Evolutionary conservation across 2,797 vertebrate species (phyloP), one percentile per base, ranked within the genome.

Genomic region (Cossypha niveicapilla): DNA sequence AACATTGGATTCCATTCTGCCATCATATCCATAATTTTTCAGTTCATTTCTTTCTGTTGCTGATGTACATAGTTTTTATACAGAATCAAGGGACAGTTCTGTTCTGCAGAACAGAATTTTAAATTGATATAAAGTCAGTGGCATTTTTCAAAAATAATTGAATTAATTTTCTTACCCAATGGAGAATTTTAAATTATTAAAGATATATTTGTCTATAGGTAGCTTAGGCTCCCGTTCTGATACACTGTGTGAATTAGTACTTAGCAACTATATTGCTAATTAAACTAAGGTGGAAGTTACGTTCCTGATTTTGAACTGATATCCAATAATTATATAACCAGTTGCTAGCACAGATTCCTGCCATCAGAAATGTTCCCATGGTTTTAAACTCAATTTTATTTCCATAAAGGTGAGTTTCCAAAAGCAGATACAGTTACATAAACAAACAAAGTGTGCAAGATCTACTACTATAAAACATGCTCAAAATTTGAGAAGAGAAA

Each of bases 221-320:
- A 24, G 10, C 10, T 54, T 53, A 63, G 11, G 10, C 8, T 19
- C 13, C 23, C 2, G 2, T 72, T 63, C 34, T 47, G 12, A 32
- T 39, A 19, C 34, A 39, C 9, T 28, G 18, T 32, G 11, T 47
- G 28, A 54, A 39, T 30, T 13, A 16, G 12, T 17, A 19, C 18
- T 54, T 6, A 0, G 16, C 24, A 4, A 47, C 41, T 13, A 11
- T 28, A 47, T 3, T 13, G 8, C 3, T 32, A 32, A 14, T 28
- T 32, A 47, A 47, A 39, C 6, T 28, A 23, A 45, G 32, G 11
- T 47, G 24, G 28, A 62, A 54, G 3, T 54, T 28, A 19, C 1
- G 0, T 39, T 54, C 41, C 48, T 56, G 19, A 41, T 56, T 72
- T 63, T 72, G 16, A 41, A 16, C 10, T 47, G 23, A 47, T 34